These are phyloP conservation scores for Pituophis catenifer DNA, from an alignment of 2,113 vertebrate genomes.

Conservation along the genomic window DNA sequence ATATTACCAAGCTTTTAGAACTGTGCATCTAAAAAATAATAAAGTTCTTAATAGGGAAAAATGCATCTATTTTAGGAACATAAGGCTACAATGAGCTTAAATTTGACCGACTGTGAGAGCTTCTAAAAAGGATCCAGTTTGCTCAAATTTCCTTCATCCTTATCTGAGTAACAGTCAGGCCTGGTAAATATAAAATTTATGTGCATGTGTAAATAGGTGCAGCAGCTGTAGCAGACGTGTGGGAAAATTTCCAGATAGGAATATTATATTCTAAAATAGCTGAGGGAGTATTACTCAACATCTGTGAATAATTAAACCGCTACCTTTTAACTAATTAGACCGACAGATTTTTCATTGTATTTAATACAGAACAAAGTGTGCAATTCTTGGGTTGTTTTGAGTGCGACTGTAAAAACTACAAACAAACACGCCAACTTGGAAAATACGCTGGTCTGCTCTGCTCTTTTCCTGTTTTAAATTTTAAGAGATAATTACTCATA, in stretches of 20 bases:
- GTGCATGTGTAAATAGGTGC: conserved; percentile 65
- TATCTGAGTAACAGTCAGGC: conserved; percentile 59
- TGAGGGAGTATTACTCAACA: conserved; percentile 59
- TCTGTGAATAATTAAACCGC: conserved; percentile 64
- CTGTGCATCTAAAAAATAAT: not conserved
- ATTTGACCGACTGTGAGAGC: conserved; percentile 53
- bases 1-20: not conserved
- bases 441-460: conserved; percentile 36
- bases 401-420: not conserved
- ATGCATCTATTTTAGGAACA: conserved; percentile 29
- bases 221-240: conserved; percentile 66
- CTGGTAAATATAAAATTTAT: conserved; percentile 63
- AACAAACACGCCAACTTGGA: conserved; percentile 15
- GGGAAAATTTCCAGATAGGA: conserved; percentile 65
- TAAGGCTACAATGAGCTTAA: conserved; percentile 54
- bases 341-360: conserved; percentile 50
- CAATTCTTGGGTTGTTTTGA: not conserved
- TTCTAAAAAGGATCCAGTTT: conserved; percentile 47
- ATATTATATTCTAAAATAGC: conserved; percentile 61
- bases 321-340: conserved; percentile 61
- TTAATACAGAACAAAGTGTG: conserved; percentile 35
- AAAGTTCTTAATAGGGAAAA: not conserved
- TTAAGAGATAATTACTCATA: conserved; percentile 7
- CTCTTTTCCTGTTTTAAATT: conserved; percentile 36
- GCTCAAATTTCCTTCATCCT: conserved; percentile 58